Evolutionary conservation across 2,797 vertebrate species (phyloP).

Genomic region (Moxostoma hubbsi): DNA sequence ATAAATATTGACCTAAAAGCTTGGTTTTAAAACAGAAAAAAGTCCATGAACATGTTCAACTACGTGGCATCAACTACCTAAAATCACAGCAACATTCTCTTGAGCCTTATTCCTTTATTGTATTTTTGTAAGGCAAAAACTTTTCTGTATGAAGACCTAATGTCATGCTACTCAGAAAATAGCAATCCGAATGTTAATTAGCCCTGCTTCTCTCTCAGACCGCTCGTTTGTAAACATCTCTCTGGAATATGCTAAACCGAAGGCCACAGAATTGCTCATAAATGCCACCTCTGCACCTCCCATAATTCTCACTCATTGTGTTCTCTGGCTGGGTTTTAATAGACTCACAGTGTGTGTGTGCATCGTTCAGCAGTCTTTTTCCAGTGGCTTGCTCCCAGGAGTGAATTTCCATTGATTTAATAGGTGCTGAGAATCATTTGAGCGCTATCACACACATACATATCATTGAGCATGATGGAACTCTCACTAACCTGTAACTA

Average conservation of each 20-base stretch:
- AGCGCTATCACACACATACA: conserved; percentile 16
- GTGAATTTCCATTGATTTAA: conserved; percentile 59
- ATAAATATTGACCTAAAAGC: too few relatives aligned
- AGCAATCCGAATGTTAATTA: conserved; percentile 10
- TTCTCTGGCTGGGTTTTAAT: conserved; percentile 43
- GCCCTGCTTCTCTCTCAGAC: background rate
- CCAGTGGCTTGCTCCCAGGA: conserved; percentile 48
- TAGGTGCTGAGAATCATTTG: conserved; percentile 58
- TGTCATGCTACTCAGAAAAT: background rate
- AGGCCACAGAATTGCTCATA: conserved; percentile 26
- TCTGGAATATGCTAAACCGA: conserved; percentile 12
- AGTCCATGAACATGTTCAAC: too few relatives aligned
- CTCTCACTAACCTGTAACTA: conserved; percentile 53
- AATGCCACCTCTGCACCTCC: conserved; percentile 6
- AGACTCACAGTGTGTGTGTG: conserved; percentile 29
- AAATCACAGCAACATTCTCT: background rate
- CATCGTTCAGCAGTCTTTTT: conserved; percentile 47
- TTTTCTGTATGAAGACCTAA: background rate
- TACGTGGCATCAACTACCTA: background rate
- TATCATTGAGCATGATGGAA: conserved; percentile 53
- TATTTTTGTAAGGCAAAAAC: too few relatives aligned
- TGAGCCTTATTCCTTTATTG: background rate
- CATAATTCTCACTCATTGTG: conserved; percentile 44
- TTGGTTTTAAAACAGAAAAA: too few relatives aligned
- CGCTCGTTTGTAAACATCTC: conserved; percentile 13